phyloP scores from a whole-genome alignment of 1,140 invertebrate genomes.

The Charaxes varanes region DNA sequence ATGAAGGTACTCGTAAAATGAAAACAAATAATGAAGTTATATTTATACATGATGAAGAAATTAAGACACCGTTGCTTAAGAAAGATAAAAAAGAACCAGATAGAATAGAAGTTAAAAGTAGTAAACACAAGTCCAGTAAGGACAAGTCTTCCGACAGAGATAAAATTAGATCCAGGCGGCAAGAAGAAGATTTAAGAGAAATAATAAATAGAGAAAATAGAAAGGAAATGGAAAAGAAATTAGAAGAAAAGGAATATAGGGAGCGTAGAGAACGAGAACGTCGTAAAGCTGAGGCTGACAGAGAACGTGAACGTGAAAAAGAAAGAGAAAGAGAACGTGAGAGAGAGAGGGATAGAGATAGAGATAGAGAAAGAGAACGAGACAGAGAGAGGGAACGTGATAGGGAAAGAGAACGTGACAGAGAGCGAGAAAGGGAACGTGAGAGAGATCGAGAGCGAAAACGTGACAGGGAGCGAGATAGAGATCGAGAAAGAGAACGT shows the following conservation, averaged over 20 bases:
- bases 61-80: conserved; percentile 24
- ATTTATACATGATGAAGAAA: conserved; percentile 37
- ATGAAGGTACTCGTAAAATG: conserved; percentile 24
- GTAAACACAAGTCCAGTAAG: conserved; percentile 37
- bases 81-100: conserved; percentile 31
- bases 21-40: conserved; percentile 26
- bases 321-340: conserved; percentile 45
- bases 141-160: conserved; percentile 40
- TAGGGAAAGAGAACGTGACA: conserved; percentile 35
- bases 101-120: conserved; percentile 21
- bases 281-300: conserved; percentile 34
- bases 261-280: conserved; percentile 48
- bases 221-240: conserved; percentile 52
- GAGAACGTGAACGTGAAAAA: conserved; percentile 43
- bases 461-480: conserved; percentile 20
- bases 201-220: conserved; percentile 61
- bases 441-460: conserved; percentile 20
- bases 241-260: conserved; percentile 43
- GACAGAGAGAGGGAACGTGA: conserved; percentile 33
- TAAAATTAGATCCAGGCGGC: conserved; percentile 35
- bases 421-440: conserved; percentile 25
- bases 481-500: conserved; percentile 29
- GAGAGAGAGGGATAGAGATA: conserved; percentile 30
- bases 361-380: conserved; percentile 33
- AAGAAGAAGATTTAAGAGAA: conserved; percentile 55